Evolutionary conservation across 2,888 invertebrate species (phyloP), one percentile per base, ranked within the genome.

Genomic region (Mesopsocus fuscifrons): DNA sequence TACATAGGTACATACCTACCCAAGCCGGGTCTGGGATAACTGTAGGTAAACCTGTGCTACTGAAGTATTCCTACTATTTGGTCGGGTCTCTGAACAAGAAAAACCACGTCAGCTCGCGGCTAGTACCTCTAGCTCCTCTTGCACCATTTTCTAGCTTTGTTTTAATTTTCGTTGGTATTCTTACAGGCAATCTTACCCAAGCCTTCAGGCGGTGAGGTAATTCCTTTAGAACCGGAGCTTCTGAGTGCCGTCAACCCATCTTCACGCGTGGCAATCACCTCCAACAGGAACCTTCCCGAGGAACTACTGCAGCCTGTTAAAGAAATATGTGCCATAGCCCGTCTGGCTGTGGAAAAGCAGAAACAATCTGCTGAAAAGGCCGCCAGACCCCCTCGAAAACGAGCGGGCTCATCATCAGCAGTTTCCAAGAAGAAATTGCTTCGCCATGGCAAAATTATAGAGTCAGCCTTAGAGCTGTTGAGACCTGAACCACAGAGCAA

Each of bases 171-270:
- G n/a, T n/a, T n/a, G n/a, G n/a, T n/a, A n/a, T n/a, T n/a, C n/a
- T n/a, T n/a, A n/a, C 20, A 38, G 38, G 21, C 38, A 38, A 38
- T 38, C 4, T 20, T 38, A 13, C 38, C 38, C 17, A 38, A n/a
- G n/a, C n/a, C n/a, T n/a, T n/a, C n/a, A n/a, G 38, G 13, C 4
- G 38, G 38, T 4, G 20, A 20, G n/a, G 5, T 38, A 13, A 20
- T 38, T 15, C 13, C 21, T 38, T 5, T 38, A 18, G 38, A 38
- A 11, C 20, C 38, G 4, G 38, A 38, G 3, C 21, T 38, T 6
- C 5, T 38, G n/a, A 6, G 6, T 11, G 6, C 26, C 11, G 26
- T 26, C 6, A 26, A 26, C 11, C 26, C 26, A 9, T 26, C 26
- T 6, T 6, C 11, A 26, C 26, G 8, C 6, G 6, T 11, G 6